Base-by-base conservation (phyloP, 2,797 vertebrate genomes). In the Sphaeramia orbicularis region DNA sequence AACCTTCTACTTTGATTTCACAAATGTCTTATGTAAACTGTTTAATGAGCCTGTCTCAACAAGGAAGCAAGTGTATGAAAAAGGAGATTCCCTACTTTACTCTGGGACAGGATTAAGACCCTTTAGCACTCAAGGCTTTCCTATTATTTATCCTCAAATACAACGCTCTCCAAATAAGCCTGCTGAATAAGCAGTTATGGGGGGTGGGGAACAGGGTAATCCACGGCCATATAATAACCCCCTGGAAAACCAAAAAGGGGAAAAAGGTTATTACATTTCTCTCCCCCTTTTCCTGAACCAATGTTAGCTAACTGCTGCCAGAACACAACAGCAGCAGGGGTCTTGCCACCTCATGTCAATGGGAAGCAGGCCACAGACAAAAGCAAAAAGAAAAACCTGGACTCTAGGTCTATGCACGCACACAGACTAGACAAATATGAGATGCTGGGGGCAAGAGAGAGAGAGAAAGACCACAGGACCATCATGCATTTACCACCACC, bases 351-450 rank as follows among this genome's bases (percentile, higher is more conserved):
- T 89, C 74, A 62, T 77, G 82, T 78, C 79, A 87, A 88, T 77
- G 71, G 78, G 86, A 92, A 90, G 81, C 86, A 89, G 83, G 80
- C 86, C 74, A 84, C 74, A 81, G 71, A 85, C 68, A 90, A 88
- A 88, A 63, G 52, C 71, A 87, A 89, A 71, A 83, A 69, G 71
- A 88, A 86, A 85, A 81, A 79, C 42, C 63, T 48, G 21, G 76
- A 64, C 48, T 41, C 40, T 24, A 71, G 71, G 69, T 70, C 71
- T 60, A 47, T 10, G 56, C 70, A 75, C 35, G 70, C 72, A 87
- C 65, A 53, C 61, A 83, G 68, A 82, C 71, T 65, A 86, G 74
- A 86, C 85, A 89, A 90, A 91, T 84, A 81, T 60, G 70, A 80
- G 65, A 57, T 78, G 86, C 77, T 71, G 55, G 81, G 70, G 80